Evolutionary conservation across 2,797 vertebrate species (phyloP), one percentile per base, ranked within the genome.

Genomic region (Sarcoramphus papa): DNA sequence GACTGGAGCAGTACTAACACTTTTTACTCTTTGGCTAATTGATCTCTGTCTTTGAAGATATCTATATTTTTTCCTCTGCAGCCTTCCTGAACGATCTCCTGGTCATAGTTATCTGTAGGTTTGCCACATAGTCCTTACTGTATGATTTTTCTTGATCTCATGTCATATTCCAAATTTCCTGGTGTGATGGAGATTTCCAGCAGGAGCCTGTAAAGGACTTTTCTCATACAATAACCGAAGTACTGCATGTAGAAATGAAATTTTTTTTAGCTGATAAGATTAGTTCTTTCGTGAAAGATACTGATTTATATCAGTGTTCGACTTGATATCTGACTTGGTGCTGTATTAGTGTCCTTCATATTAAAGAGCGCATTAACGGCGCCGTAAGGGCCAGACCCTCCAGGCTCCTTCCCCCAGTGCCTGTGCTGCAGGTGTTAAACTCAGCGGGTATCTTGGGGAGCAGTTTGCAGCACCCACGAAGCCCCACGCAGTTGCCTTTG

Each of bases 281-380:
- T 5, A 43, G 20, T 74, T 79, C 17, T 78, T 79, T 62, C 5
- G 2, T 74, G 51, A 78, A 30, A 87, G 22, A 60, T 47, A 41
- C 9, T 19, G 37, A 53, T 77, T 59, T 69, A 37, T 56, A 18
- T 56, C 35, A 43, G 63, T 73, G n/a, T 85, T 90, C 0, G 4
- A 48, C 51, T 50, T 51, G 45, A 40, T 31, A 12, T 50, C 13
- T 0, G 2, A 8, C 33, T 27, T 47, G 23, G 13, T 54, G 51
- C 33, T 54, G 74, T 64, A 25, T 54, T 77, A 24, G 19, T 10
- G 11, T 45, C 14, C 35, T 79, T 83, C 37, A 12, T 31, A 40
- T 60, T 40, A 10, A 72, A 53, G 43, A n/a, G 31, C 0, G 2
- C 8, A 14, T 50, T 59, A 45, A 10, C 0, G 0, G n/a, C 47